Base-by-base conservation (phyloP, 2,888 invertebrate species). In the Leptinotarsa haldemani region DNA sequence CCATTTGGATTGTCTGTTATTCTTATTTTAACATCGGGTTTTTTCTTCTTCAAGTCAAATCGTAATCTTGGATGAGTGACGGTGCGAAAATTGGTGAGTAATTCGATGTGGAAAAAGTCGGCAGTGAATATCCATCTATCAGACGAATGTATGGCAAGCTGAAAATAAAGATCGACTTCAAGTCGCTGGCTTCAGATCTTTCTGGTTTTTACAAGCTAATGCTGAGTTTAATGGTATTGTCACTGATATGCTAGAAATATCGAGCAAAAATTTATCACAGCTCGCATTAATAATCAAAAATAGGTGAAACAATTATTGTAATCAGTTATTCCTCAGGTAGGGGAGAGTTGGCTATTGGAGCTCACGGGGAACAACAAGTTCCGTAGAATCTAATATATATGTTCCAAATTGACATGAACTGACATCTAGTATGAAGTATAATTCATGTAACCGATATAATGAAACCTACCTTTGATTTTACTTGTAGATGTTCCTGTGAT, bases 1-100 rank as follows among this genome's bases (percentile, higher is more conserved):
- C 61, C 61, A 61, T 61, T 61, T 61, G 61, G 61, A 40, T 61
- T 18, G 61, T 61, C 61, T 61, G 61, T 61, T 61, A 61, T 61
- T 61, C 61, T 61, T 61, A 61, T 61, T 40, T 61, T 61, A 61
- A 61, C 61, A 61, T 30, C 40, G 61, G 61, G 12, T 61, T 61
- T 25, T 40, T 61, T 61, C 25, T 61, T 30, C 61, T 25, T n/a
- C 9, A 9, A 61, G 61, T 61, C 30, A 40, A 61, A 61, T 61
- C 30, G 61, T 61, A 61, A 61, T 61, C 61, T 61, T 40, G 30
- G 2, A 61, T 61, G 61, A 61, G 61, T 61, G 61, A 61, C 61
- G 30, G 25, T 4, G 61, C 30, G 61, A 40, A 61, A 61, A 61
- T 61, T 61, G 25, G 61, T 56, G 56, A 22, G 56, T 56, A 56